Conservation (phyloP, 1,140 invertebrate genomes). For the Coelopa frigida region DNA sequence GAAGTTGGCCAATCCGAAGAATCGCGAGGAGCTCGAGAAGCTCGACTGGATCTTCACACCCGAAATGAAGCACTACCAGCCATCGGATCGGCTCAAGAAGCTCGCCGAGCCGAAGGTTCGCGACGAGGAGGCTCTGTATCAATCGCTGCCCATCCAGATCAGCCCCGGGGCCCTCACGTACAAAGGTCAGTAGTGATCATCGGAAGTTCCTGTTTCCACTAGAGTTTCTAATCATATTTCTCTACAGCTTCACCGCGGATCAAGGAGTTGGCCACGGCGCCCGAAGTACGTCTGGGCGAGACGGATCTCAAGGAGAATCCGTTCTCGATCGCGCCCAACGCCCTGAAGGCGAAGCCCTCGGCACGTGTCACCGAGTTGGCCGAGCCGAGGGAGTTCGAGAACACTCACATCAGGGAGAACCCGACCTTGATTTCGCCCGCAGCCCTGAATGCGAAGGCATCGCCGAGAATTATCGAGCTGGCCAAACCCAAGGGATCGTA, state of each 20-base stretch:
- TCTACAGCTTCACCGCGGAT: slow-evolving; percentile 27
- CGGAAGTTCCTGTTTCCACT: background rate
- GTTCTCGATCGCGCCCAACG: slow-evolving; percentile 31
- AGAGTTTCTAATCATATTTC: background rate
- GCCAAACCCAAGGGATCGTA: slow-evolving; percentile 41
- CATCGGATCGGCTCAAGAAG: slow-evolving; percentile 22
- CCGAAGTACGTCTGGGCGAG: slow-evolving; percentile 16
- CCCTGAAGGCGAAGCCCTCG: slow-evolving; percentile 44
- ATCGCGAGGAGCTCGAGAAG: slow-evolving; percentile 17
- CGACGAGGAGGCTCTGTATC: slow-evolving; percentile 8
- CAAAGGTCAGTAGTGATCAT: slow-evolving; percentile 20
- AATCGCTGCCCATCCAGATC: slow-evolving; percentile 7
- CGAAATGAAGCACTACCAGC: slow-evolving; percentile 18
- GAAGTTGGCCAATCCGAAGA: slow-evolving; percentile 20
- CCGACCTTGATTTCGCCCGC: slow-evolving; percentile 35
- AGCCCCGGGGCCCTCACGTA: slow-evolving; percentile 20
- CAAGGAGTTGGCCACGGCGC: slow-evolving; percentile 29
- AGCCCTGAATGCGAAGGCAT: slow-evolving; percentile 47
- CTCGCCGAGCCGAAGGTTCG: slow-evolving; percentile 18
- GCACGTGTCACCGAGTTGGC: slow-evolving; percentile 45
- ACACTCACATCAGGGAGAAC: slow-evolving; percentile 36
- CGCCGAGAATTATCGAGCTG: slow-evolving; percentile 45
- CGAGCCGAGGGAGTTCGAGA: slow-evolving; percentile 43
- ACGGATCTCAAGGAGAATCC: slow-evolving; percentile 34
- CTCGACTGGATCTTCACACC: slow-evolving; percentile 24